These are phyloP conservation scores for Epinephelus awoara DNA, from an alignment of 2,797 vertebrate species.

Conservation along the genomic window DNA sequence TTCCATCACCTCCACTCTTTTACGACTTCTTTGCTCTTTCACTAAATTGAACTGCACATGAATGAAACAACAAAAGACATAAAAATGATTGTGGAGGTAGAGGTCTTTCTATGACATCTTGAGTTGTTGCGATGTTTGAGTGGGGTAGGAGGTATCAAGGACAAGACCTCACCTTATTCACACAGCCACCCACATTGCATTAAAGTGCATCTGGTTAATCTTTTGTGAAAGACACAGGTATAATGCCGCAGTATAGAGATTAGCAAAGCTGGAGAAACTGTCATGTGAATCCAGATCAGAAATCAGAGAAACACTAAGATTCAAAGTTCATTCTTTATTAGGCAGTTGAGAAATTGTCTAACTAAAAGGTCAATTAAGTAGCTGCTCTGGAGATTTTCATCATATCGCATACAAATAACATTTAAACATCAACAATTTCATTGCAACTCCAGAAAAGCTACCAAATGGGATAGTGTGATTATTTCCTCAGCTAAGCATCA, in stretches of 20 bases:
- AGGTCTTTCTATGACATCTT: conserved; percentile 4
- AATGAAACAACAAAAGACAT: conserved; percentile 21
- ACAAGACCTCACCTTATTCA: neutral
- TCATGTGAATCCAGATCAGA: neutral
- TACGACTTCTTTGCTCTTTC: neutral
- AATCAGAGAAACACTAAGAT: neutral
- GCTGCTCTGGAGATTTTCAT: neutral
- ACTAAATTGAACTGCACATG: neutral
- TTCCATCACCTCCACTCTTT: conserved; percentile 38
- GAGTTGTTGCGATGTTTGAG: neutral
- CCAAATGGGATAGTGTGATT: too few species aligned
- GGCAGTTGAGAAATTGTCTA: neutral
- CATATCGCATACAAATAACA: neutral
- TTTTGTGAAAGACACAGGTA: neutral
- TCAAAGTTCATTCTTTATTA: neutral
- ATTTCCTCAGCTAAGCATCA: neutral
- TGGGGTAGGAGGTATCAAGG: neutral
- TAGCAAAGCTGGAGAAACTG: neutral
- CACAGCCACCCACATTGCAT: conserved; percentile 4
- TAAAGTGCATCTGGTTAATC: neutral
- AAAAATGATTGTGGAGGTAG: neutral
- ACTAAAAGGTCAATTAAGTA: neutral
- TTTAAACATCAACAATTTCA: neutral
- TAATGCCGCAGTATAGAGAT: neutral
- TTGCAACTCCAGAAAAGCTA: neutral